Conservation (phyloP, 2,888 invertebrate genomes). For the Synergus itoensis region DNA sequence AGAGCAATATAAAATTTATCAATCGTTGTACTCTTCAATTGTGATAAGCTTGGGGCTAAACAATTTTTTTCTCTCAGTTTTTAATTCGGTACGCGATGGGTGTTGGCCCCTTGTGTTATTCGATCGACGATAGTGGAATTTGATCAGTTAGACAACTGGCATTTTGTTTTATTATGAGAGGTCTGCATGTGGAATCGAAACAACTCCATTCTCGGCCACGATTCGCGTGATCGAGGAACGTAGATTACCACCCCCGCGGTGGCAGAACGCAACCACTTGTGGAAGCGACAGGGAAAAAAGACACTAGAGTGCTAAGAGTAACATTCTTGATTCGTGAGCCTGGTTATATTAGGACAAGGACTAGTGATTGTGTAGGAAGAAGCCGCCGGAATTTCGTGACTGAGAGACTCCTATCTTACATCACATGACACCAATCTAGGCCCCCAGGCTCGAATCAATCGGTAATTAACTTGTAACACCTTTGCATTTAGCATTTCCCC, state of each 20-base stretch:
- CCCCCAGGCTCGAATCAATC: slow-evolving; percentile 25
- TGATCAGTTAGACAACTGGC: slow-evolving; percentile 2
- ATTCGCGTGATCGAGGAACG: slow-evolving; percentile 42
- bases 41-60: background rate
- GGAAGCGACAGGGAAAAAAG: slow-evolving; percentile 59
- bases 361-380: slow-evolving; percentile 22
- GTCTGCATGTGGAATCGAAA: slow-evolving; percentile 24
- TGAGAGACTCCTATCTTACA: slow-evolving; percentile 20
- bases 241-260: slow-evolving; percentile 40
- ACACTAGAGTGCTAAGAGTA: background rate
- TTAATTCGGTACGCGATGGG: slow-evolving; percentile 56
- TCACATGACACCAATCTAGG: slow-evolving; percentile 21
- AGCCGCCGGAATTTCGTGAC: slow-evolving; percentile 29
- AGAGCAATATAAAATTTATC: background rate
- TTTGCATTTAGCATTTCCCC: background rate
- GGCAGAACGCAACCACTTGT: slow-evolving; percentile 74
- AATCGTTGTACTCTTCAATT: background rate
- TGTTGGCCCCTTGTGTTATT: slow-evolving; percentile 50
- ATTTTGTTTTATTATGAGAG: slow-evolving; percentile 6
- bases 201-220: slow-evolving; percentile 19
- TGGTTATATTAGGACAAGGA: slow-evolving; percentile 25
- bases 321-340: background rate
- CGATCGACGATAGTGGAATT: background rate
- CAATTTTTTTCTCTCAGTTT: slow-evolving; percentile 51
- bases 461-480: slow-evolving; percentile 16